Conservation (phyloP, 37 sponge, comb jelly and placozoan species). For the Diacarnus erythraeanus region DNA sequence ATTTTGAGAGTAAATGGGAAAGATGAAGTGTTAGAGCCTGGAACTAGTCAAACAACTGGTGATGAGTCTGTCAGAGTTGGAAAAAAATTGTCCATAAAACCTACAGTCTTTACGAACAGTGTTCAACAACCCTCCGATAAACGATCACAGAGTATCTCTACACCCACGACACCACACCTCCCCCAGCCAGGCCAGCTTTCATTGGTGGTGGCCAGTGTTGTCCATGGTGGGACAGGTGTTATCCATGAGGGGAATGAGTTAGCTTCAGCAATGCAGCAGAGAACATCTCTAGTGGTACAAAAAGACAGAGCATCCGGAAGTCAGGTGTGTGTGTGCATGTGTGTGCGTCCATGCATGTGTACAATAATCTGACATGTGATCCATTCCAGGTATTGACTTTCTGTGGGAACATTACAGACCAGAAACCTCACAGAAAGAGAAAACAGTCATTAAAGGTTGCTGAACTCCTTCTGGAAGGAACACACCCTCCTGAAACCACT, state of each 20-base stretch:
- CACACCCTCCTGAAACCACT: not conserved
- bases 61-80: not conserved
- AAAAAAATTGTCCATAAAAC: not conserved
- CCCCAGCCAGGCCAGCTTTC: constrained; percentile 9
- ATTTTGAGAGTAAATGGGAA: constrained; percentile 4
- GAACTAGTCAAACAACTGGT: not conserved
- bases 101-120: not conserved
- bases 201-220: constrained; percentile 21
- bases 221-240: constrained; percentile 4
- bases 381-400: not conserved
- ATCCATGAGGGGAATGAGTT: not conserved
- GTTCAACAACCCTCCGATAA: not conserved
- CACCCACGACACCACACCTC: not conserved
- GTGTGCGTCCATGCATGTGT: not conserved
- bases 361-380: not conserved
- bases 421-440: constrained; percentile 7
- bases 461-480: constrained; percentile 1
- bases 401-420: not conserved
- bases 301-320: not conserved
- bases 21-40: constrained; percentile 4
- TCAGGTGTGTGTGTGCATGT: not conserved
- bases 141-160: not conserved
- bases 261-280: not conserved
- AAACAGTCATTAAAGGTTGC: constrained; percentile 1
- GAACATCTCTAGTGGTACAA: not conserved